A percentile compares a stretch with the other conserved stretches of the same genome.
Conservation (phyloP, 2,113 vertebrate species). For the Colistium nudipinnis region DNA sequence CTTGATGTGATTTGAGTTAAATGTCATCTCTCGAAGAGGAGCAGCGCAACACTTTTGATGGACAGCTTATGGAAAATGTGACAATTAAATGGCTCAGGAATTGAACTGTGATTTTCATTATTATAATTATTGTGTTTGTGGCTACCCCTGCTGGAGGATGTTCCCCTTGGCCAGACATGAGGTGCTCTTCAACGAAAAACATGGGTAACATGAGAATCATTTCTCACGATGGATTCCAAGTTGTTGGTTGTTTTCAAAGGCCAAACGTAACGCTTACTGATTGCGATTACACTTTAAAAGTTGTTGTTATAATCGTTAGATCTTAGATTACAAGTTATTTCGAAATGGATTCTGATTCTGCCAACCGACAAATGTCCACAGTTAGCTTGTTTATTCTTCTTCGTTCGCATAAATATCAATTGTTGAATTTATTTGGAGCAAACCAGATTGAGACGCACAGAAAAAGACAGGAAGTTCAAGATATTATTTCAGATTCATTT, state of each 20-base stretch:
- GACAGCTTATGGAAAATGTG: slow-evolving; percentile 46
- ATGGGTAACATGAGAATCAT: background rate
- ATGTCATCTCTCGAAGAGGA: slow-evolving; percentile 9
- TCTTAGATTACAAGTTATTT: background rate
- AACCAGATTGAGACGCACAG: background rate
- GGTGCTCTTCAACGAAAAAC: background rate
- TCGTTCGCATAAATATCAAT: background rate
- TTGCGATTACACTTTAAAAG: background rate
- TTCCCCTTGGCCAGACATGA: slow-evolving; percentile 21
- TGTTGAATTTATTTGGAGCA: background rate
- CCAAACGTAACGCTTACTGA: background rate
- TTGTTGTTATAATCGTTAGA: background rate
- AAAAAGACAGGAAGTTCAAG: slow-evolving; percentile 23
- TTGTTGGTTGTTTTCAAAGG: background rate
- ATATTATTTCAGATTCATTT: slow-evolving; percentile 71
- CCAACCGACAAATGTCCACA: background rate
- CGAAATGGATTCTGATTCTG: background rate
- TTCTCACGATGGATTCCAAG: background rate
- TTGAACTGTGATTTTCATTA: slow-evolving; percentile 45
- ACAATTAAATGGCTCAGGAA: slow-evolving; percentile 79
- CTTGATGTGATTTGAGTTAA: slow-evolving; percentile 36
- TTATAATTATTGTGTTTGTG: slow-evolving; percentile 65
- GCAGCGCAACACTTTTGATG: slow-evolving; percentile 41
- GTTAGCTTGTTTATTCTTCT: background rate
- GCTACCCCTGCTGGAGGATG: slow-evolving; percentile 75